Evolutionary conservation across 2,113 vertebrate species (phyloP), one percentile per base, ranked within the genome.

Genomic region (Prunella fulvescens): DNA sequence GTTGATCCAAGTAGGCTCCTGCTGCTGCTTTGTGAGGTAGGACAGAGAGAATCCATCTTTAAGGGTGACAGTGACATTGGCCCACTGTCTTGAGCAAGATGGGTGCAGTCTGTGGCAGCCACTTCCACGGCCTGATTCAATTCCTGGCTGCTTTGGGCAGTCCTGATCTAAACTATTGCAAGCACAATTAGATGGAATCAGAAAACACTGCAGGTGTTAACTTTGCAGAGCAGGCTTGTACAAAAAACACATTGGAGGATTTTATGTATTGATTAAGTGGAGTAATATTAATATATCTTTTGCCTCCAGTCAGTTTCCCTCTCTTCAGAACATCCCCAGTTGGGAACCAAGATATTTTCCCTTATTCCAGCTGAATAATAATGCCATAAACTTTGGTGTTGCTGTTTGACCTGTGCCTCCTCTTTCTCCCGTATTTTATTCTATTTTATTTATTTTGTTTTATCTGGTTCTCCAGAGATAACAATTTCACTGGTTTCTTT

Each of bases 181-280:
- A 90, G 78, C 57, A 89, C 45, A 93, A 92, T 97, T 96, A 93
- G 95, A 94, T 95, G 83, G 93, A 97, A 96, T 86, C 67, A 93
- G 95, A 94, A 97, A 95, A 95, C 95, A 96, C 93, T 94, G 90
- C 91, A 95, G 95, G 86, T 97, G 90, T 96, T 97, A 95, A 97
- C 96, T 97, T 96, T 80, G 89, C 83, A 79, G 87, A 96, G 87
- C 83, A 96, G 90, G 61, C 93, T 97, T 81, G 86, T 96, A 96
- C 93, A 96, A 97, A 97, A 97, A 96, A 86, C 93, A 97, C 97
- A 94, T 97, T 93, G 97, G 97, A 98, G 96, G 93, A 93, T 98
- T 98, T 98, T 97, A 97, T 97, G 70, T 98, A 98, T 98, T 98
- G 98, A 98, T 98, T 98, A 98, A 98, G 97, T 90, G 95, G 80